A percentile compares a stretch with the other conserved stretches of the same genome.
Evolutionary conservation across 1,140 invertebrate genomes (phyloP).

Genomic region (Diploscapter pachys): DNA sequence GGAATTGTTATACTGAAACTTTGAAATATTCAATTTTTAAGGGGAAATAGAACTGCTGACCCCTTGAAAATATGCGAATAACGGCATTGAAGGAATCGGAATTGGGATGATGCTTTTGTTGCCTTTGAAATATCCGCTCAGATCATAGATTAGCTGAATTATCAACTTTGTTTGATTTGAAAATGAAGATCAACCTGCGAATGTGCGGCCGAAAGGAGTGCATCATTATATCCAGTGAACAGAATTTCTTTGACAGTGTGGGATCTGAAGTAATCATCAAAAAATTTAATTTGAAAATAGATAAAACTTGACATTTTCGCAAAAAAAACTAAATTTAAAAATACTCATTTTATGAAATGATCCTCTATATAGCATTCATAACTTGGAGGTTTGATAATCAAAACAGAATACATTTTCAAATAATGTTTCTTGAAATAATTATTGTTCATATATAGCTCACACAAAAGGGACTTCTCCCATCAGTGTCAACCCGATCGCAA

Average conservation of each 20-base stretch:
- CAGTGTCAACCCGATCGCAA: slow-evolving; percentile 11
- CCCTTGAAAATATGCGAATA: slow-evolving; percentile 29
- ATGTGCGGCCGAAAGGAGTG: slow-evolving; percentile 27
- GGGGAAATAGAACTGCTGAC: not conserved
- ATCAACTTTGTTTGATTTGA: not conserved
- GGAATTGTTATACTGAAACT: slow-evolving; percentile 31
- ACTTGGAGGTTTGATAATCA: too few relatives aligned
- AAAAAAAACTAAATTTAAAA: too few relatives aligned
- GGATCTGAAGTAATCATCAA: not conserved
- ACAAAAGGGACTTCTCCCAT: slow-evolving; percentile 29
- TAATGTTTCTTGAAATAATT: too few relatives aligned
- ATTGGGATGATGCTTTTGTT: slow-evolving; percentile 30
- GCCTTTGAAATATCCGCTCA: slow-evolving; percentile 10
- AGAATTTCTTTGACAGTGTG: slow-evolving; percentile 25
- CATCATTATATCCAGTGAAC: slow-evolving; percentile 29
- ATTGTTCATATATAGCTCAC: not conserved
- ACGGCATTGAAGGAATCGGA: slow-evolving; percentile 28
- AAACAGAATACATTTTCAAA: too few relatives aligned
- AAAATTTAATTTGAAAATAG: too few relatives aligned
- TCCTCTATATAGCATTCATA: too few relatives aligned
- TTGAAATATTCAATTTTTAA: not conserved
- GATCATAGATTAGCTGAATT: slow-evolving; percentile 3
- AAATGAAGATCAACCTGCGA: not conserved
- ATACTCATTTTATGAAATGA: too few relatives aligned
- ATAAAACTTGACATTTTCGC: too few relatives aligned